These are phyloP conservation scores for Leptogaster cylindrica DNA, from an alignment of 2,888 invertebrate genomes.

Conservation along the genomic window DNA sequence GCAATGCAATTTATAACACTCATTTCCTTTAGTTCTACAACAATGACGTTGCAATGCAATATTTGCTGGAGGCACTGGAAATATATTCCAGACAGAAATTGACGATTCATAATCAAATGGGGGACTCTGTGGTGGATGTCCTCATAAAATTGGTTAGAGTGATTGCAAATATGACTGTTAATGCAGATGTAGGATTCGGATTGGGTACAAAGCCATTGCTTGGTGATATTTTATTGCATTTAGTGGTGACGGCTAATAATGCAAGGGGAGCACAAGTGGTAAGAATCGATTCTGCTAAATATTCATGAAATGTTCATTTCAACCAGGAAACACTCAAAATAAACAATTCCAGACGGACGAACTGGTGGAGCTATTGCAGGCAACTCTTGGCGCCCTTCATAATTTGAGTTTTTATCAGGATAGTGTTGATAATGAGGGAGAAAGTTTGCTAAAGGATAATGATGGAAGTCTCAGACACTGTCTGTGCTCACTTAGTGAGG, in stretches of 20 bases:
- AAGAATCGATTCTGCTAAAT: not conserved
- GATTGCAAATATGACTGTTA: conserved; percentile 83
- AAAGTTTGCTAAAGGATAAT: conserved; percentile 56
- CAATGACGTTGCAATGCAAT: conserved; percentile 66
- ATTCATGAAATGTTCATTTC: not conserved
- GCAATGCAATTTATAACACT: too few relatives aligned
- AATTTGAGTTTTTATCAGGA: conserved; percentile 79
- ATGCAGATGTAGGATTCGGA: conserved; percentile 75
- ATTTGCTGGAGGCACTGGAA: conserved; percentile 64
- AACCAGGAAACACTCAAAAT: not conserved
- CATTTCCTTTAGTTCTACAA: conserved; percentile 63
- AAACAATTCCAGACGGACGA: conserved; percentile 62
- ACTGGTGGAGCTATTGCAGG: conserved; percentile 77
- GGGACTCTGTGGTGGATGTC: conserved; percentile 62
- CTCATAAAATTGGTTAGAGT: conserved; percentile 69
- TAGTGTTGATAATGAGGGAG: conserved; percentile 61
- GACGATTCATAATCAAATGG: conserved; percentile 58
- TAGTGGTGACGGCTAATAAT: conserved; percentile 51
- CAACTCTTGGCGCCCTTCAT: conserved; percentile 81
- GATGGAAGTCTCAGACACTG: conserved; percentile 10
- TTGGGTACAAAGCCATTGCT: conserved; percentile 63
- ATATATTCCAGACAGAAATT: conserved; percentile 64
- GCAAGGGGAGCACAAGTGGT: conserved; percentile 50
- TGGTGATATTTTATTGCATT: conserved; percentile 61
- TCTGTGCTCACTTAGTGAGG: conserved; percentile 49